A percentile compares a stretch with the other conserved stretches of the same genome.
Conservation (phyloP, 2,888 invertebrate species). For the Trachelus stipa region DNA sequence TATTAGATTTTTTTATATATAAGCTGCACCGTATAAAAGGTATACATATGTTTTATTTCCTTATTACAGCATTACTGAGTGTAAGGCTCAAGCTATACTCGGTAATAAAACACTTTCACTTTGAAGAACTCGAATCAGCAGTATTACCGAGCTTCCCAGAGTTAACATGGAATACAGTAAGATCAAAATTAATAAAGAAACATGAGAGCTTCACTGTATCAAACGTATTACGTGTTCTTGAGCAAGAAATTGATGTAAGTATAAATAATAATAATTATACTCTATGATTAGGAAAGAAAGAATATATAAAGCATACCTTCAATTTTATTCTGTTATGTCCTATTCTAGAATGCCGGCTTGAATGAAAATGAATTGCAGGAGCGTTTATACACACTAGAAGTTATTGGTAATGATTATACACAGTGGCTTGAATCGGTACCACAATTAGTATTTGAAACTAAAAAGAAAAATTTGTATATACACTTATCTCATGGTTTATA, state of each 20-base stretch:
- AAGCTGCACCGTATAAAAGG: not conserved
- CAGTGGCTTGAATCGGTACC: not conserved
- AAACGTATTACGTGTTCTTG: slow-evolving; percentile 42
- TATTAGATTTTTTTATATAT: not conserved
- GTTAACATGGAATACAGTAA: slow-evolving; percentile 46
- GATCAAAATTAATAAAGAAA: slow-evolving; percentile 41
- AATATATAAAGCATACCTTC: not conserved
- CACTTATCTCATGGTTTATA: not conserved
- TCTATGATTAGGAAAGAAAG: not conserved
- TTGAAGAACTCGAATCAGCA: slow-evolving; percentile 51
- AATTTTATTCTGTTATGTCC: not conserved
- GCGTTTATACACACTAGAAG: slow-evolving; percentile 44
- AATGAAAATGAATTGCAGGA: slow-evolving; percentile 34
- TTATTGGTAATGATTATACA: slow-evolving; percentile 43
- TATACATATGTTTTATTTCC: not conserved
- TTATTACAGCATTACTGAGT: not conserved
- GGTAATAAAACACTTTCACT: slow-evolving; percentile 51
- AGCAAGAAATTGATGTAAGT: slow-evolving; percentile 44
- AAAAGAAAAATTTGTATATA: not conserved
- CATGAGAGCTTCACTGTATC: slow-evolving; percentile 42
- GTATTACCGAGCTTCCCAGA: slow-evolving; percentile 55
- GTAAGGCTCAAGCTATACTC: slow-evolving; percentile 29
- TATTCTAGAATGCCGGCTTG: slow-evolving; percentile 38
- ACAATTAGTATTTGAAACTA: not conserved
- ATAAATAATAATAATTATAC: not conserved